These are phyloP conservation scores for Cardiocondyla obscurior DNA, from an alignment of 1,140 invertebrate genomes.

Conservation along the genomic window DNA sequence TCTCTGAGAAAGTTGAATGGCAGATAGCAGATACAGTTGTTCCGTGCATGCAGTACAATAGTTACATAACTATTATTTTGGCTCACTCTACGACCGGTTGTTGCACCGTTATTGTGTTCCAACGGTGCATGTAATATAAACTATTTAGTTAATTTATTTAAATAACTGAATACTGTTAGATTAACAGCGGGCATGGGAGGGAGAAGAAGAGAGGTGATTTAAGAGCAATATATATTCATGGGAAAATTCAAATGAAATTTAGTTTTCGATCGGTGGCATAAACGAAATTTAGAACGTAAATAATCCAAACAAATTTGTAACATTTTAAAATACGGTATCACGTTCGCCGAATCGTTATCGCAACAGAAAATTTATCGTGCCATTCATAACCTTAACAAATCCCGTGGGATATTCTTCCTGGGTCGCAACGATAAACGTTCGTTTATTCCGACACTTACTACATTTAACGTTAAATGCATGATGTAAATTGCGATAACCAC, in stretches of 20 bases:
- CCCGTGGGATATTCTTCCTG: slow-evolving; percentile 6
- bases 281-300: slow-evolving; percentile 10
- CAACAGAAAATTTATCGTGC: slow-evolving; percentile 32
- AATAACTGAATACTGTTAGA: no score
- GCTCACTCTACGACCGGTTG: neutral
- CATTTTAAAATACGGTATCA: slow-evolving; percentile 36
- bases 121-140: neutral
- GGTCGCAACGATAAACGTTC: slow-evolving; percentile 30
- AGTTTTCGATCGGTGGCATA: neutral
- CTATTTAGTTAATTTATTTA: neutral
- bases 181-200: no score
- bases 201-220: no score
- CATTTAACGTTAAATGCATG: slow-evolving; percentile 19
- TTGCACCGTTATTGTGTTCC: neutral
- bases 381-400: slow-evolving; percentile 43
- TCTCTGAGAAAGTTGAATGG: slow-evolving; percentile 14
- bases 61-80: slow-evolving; percentile 5
- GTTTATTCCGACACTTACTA: slow-evolving; percentile 40
- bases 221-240: no score
- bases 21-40: slow-evolving; percentile 11
- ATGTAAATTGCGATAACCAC: slow-evolving; percentile 21
- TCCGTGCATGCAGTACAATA: slow-evolving; percentile 1
- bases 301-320: slow-evolving; percentile 26
- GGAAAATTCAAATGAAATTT: no score
- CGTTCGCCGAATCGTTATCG: slow-evolving; percentile 29